Evolutionary conservation across 2,888 invertebrate species (phyloP).

Genomic region (Zygaena filipendulae): DNA sequence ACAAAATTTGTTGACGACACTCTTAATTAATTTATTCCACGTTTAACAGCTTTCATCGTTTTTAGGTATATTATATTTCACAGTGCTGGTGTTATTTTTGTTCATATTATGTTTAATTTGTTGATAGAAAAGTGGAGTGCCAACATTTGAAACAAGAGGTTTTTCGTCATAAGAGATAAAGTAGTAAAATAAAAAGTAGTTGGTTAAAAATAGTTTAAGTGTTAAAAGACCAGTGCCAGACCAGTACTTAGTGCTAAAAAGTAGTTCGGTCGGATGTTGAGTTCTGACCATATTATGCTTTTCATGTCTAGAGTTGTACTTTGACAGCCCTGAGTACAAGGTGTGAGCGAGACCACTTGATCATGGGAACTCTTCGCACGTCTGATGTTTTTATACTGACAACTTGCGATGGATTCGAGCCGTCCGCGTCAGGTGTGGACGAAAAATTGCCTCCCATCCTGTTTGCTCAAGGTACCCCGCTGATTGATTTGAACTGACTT

Average conservation of each 20-base stretch:
- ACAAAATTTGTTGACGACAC: constrained; percentile 56
- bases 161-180: too few relatives aligned
- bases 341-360: constrained; percentile 33
- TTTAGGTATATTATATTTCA: too few relatives aligned
- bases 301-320: too few relatives aligned
- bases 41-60: constrained; percentile 27
- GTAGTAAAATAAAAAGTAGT: too few relatives aligned
- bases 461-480: constrained; percentile 24
- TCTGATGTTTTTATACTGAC: constrained; percentile 46
- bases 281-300: too few relatives aligned
- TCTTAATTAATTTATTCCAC: constrained; percentile 53
- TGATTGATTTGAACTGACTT: constrained; percentile 23
- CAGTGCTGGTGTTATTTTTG: too few relatives aligned
- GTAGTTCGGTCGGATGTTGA: too few relatives aligned
- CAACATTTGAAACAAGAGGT: too few relatives aligned
- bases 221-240: too few relatives aligned
- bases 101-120: too few relatives aligned
- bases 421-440: constrained; percentile 40
- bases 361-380: constrained; percentile 43
- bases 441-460: constrained; percentile 38
- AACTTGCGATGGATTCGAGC: constrained; percentile 38
- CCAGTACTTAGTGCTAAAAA: constrained; percentile 10
- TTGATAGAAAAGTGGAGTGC: too few relatives aligned
- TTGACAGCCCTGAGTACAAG: constrained; percentile 27
- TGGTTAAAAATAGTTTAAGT: too few relatives aligned